These are phyloP conservation scores for Oxyruncus cristatus DNA, from an alignment of 2,113 vertebrate genomes.

Conservation along the genomic window DNA sequence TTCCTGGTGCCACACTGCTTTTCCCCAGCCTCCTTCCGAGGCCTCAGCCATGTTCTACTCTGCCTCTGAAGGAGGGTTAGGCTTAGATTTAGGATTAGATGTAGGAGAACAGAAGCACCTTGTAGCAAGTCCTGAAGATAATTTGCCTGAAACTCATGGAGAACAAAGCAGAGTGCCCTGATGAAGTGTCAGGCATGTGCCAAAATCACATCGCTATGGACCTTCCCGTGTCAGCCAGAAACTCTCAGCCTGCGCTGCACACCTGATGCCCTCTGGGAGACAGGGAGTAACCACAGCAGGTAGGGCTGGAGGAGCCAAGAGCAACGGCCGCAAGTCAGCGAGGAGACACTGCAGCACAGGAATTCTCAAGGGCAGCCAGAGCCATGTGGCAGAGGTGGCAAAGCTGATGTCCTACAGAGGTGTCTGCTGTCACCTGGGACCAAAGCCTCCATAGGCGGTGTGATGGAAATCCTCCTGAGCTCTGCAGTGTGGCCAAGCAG, in stretches of 20 bases:
- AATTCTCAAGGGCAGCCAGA: background rate
- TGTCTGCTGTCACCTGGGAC: background rate
- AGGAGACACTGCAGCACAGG: background rate
- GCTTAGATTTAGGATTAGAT: background rate
- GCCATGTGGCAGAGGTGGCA: background rate
- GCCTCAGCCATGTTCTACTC: background rate
- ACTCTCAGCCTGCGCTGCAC: background rate
- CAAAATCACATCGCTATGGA: background rate
- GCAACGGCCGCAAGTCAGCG: accelerated
- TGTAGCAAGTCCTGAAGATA: background rate
- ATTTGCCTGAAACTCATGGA: background rate
- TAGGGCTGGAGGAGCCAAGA: background rate
- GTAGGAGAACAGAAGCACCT: background rate
- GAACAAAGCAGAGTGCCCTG: background rate
- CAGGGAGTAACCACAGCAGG: background rate
- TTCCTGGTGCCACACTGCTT: background rate
- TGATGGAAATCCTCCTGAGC: background rate
- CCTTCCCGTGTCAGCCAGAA: background rate
- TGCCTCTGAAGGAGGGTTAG: background rate
- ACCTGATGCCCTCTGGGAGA: background rate
- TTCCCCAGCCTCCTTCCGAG: background rate
- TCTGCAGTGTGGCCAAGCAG: background rate
- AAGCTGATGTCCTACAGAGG: background rate
- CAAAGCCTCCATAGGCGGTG: accelerated
- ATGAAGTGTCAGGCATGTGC: background rate